Percentiles rank a stretch among this genome's conserved stretches.
Conservation (phyloP, 2,888 invertebrate species). For the Papilio demoleus region DNA sequence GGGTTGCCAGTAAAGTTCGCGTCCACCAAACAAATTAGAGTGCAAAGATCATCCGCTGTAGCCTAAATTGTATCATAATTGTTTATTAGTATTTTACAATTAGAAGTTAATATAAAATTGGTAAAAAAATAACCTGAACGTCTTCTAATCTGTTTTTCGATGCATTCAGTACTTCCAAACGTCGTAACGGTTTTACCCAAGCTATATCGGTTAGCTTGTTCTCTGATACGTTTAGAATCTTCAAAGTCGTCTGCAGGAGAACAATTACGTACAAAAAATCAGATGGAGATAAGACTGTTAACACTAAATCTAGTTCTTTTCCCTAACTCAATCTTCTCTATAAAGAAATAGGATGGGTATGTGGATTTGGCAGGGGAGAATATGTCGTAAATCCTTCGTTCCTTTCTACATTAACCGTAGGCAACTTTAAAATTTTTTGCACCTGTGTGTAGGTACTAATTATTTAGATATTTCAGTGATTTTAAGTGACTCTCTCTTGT, state of each 20-base stretch:
- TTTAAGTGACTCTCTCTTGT: neutral
- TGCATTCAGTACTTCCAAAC: conserved; percentile 81
- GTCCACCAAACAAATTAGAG: conserved; percentile 81
- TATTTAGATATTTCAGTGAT: too few relatives aligned
- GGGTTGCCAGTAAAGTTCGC: conserved; percentile 86
- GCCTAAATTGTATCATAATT: conserved; percentile 56
- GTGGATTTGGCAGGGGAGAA: neutral
- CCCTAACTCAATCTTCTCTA: too few relatives aligned
- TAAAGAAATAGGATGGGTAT: too few relatives aligned
- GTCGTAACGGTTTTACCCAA: conserved; percentile 78
- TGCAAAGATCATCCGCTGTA: conserved; percentile 80
- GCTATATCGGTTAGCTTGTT: conserved; percentile 84
- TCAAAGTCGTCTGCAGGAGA: conserved; percentile 84
- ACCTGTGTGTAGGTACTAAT: too few relatives aligned
- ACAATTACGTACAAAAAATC: too few relatives aligned
- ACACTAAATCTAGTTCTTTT: too few relatives aligned
- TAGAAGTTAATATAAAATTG: too few relatives aligned
- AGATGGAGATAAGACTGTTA: too few relatives aligned
- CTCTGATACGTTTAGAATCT: conserved; percentile 85
- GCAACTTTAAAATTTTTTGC: too few relatives aligned
- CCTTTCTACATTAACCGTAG: too few relatives aligned
- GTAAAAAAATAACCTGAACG: conserved; percentile 61
- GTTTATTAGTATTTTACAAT: too few relatives aligned
- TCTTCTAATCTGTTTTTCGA: conserved; percentile 84
- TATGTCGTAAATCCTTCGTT: too few relatives aligned